Conservation (phyloP, 2,797 vertebrate genomes). For the Ataeniobius toweri region DNA sequence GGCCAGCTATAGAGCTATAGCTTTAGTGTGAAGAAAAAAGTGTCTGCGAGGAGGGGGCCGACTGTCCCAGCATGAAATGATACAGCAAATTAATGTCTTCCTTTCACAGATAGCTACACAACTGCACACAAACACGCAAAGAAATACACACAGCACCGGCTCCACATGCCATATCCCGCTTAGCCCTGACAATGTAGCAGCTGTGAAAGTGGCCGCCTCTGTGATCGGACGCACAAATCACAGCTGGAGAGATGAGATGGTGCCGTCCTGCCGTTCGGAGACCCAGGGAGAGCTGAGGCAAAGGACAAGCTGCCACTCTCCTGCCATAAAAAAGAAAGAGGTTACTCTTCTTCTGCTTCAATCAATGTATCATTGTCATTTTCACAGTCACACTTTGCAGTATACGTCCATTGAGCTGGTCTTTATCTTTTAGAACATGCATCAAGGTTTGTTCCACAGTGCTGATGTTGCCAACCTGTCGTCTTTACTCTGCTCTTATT, state of each 20-base stretch:
- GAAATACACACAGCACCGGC: constrained; percentile 55
- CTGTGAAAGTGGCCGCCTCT: constrained; percentile 76
- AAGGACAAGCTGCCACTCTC: constrained; percentile 74
- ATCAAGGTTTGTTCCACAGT: constrained; percentile 4
- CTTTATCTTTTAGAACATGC: constrained; percentile 36
- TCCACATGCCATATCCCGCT: constrained; percentile 68
- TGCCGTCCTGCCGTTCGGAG: constrained; percentile 40
- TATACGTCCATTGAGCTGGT: constrained; percentile 12
- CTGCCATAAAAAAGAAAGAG: constrained; percentile 37
- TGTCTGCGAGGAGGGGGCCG: constrained; percentile 24
- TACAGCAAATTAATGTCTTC: constrained; percentile 82
- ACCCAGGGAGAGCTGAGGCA: constrained; percentile 38
- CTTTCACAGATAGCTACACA: constrained; percentile 70
- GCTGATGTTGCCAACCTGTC: constrained; percentile 35
- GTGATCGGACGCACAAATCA: constrained; percentile 80
- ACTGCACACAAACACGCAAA: constrained; percentile 35
- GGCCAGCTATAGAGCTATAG: constrained; percentile 57
- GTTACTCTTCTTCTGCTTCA: constrained; percentile 39
- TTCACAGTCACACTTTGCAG: constrained; percentile 20
- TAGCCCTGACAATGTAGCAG: constrained; percentile 69
- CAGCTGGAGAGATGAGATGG: constrained; percentile 61
- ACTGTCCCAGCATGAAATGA: constrained; percentile 76
- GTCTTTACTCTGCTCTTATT: constrained; percentile 35
- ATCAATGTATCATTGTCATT: constrained; percentile 49
- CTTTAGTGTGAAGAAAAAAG: constrained; percentile 31